Conservation (phyloP, 2,888 invertebrate species). For the Crepidodera aurea region DNA sequence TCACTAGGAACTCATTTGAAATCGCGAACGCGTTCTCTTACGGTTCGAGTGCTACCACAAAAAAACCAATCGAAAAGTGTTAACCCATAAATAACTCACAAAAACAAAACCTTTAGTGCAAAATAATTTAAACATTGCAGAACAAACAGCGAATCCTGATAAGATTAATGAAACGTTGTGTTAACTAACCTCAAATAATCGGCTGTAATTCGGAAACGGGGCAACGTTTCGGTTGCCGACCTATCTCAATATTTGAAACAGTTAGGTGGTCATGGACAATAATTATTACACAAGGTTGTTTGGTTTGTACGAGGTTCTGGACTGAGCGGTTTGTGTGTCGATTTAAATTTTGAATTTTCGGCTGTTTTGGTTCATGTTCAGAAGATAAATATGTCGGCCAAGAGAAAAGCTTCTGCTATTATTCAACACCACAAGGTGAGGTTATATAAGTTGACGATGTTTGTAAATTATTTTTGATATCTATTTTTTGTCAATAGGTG, state of each 20-base stretch:
- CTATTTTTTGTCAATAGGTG: neutral
- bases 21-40: neutral
- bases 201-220: constrained; percentile 42
- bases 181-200: constrained; percentile 5
- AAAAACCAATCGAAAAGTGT: neutral
- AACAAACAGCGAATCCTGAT: neutral
- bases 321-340: constrained; percentile 27
- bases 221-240: constrained; percentile 50
- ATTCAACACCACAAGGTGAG: constrained; percentile 70
- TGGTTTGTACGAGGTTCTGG: constrained; percentile 11
- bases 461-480: neutral
- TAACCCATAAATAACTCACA: neutral
- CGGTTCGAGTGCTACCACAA: neutral
- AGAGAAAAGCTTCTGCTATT: constrained; percentile 77
- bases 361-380: constrained; percentile 18
- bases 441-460: neutral
- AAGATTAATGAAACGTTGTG: neutral
- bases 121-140: neutral
- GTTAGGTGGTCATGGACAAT: constrained; percentile 59
- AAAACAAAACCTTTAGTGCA: neutral
- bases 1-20: neutral
- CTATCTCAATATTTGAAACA: constrained; percentile 59
- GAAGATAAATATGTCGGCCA: constrained; percentile 70
- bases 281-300: constrained; percentile 47
- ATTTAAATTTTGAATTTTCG: constrained; percentile 13